Evolutionary conservation across 2,113 vertebrate species (phyloP), one percentile per base, ranked within the genome.

Genomic region (Pseudonaja textilis): DNA sequence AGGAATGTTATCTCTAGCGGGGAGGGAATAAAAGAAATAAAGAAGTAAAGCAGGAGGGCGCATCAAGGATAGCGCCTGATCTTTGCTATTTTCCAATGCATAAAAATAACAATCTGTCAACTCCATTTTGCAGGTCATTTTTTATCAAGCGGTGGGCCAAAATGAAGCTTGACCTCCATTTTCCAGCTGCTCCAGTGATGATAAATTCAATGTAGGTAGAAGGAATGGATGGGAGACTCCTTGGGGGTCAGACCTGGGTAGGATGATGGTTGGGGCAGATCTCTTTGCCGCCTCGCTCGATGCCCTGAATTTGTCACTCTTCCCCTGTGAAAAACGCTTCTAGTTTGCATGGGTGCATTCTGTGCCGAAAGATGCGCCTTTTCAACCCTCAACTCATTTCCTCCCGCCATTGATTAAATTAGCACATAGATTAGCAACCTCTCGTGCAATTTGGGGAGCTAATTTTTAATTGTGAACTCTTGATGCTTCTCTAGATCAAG

Each of bases 151-250:
- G 96, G 91, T 92, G 96, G 96, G 94, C 96, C 96, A 96, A 97
- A 97, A 97, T 95, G 96, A 97, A 97, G 96, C 95, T 96, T 98
- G 97, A 98, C 97, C 97, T 98, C 97, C 96, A 97, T 97, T 97
- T 97, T 96, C 97, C 94, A 97, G 96, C 94, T 93, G 96, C 52
- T 26, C 94, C 1, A 0, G 52, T 91, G 94, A 97, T 96, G 96
- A 98, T 96, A 97, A 97, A 98, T 98, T 97, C 96, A 96, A 96
- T 93, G 94, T 86, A 94, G 91, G 88, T 90, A 69, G 88, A 92
- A 52, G 92, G 97, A 96, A 97, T 93, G 95, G 97, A 96, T 34
- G 6, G 91, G 50, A 95, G 1, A 5, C 87, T 96, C 90, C 85
- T 16, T 89, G 56, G 11, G 96, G 94, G 93, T 85, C 89, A 2